Percentiles rank a stretch among this genome's conserved stretches.
Evolutionary conservation across 2,113 vertebrate genomes (phyloP).

Genomic region (Vanacampus margaritifer): DNA sequence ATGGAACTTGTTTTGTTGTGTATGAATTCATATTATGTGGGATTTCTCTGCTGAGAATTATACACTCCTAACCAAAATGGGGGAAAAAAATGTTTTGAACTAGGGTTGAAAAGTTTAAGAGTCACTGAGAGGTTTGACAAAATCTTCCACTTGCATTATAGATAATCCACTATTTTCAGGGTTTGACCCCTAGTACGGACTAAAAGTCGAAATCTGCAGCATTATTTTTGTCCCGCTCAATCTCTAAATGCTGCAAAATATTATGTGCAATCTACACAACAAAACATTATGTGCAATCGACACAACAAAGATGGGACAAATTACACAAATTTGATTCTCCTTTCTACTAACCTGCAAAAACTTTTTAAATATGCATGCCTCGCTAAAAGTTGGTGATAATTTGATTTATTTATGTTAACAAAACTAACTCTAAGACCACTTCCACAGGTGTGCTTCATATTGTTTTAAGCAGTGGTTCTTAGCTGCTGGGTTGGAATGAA

Average conservation of each 20-base stretch:
- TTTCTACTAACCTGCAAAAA: neutral
- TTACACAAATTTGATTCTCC: no score
- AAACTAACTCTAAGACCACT: neutral
- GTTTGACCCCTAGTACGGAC: neutral
- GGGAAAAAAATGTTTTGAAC: neutral
- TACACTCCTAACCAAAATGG: neutral
- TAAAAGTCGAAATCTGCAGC: neutral
- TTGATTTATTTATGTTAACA: neutral
- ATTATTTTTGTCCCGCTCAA: neutral
- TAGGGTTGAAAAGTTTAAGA: neutral
- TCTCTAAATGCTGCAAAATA: neutral
- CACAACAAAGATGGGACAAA: neutral
- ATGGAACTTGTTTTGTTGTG: neutral
- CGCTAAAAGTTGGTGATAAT: neutral
- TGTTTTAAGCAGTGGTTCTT: no score
- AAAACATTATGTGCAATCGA: neutral
- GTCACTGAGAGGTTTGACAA: neutral
- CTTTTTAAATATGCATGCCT: neutral
- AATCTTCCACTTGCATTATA: constrained; percentile 5
- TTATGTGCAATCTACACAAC: neutral
- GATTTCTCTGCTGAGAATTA: neutral
- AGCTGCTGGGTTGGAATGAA: no score
- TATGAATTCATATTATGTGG: neutral
- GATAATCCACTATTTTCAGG: neutral
- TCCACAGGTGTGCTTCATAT: neutral